A percentile compares a stretch with the other conserved stretches of the same genome.
Evolutionary conservation across 2,888 invertebrate species (phyloP).

Genomic region (Tinea trinotella): DNA sequence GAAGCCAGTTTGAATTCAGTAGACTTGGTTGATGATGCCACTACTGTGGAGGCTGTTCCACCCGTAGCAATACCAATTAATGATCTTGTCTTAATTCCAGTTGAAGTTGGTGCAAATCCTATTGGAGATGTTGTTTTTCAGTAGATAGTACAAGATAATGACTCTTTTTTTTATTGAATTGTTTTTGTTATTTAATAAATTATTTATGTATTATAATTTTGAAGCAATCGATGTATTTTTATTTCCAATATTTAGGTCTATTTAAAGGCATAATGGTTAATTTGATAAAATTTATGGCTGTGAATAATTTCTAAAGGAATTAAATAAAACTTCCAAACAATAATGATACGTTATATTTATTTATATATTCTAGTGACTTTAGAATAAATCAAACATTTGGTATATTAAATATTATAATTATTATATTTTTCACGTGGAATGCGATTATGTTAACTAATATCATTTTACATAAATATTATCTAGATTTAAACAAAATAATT

Average conservation of each 20-base stretch:
- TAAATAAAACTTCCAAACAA: slow-evolving; percentile 13
- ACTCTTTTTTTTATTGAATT: not conserved
- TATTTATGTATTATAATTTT: slow-evolving; percentile 1
- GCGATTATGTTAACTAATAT: slow-evolving; percentile 27
- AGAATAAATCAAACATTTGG: slow-evolving; percentile 18
- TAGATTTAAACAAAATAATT: not conserved
- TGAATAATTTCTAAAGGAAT: not conserved
- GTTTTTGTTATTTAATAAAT: slow-evolving; percentile 11
- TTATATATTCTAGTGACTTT: slow-evolving; percentile 15
- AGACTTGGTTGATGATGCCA: slow-evolving; percentile 18
- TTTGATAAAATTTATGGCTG: no score
- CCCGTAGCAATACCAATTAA: not conserved
- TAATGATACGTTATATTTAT: slow-evolving; percentile 28
- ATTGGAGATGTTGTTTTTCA: slow-evolving; percentile 15
- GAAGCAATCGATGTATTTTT: not conserved
- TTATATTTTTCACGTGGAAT: slow-evolving; percentile 2
- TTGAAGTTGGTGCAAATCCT: slow-evolving; percentile 12
- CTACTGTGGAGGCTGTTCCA: slow-evolving; percentile 12
- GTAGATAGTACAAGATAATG: slow-evolving; percentile 1
- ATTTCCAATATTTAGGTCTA: no score
- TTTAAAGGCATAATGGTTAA: no score
- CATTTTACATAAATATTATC: slow-evolving; percentile 37
- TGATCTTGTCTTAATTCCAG: slow-evolving; percentile 34
- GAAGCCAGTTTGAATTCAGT: not conserved
- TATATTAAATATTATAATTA: slow-evolving; percentile 12